These are phyloP conservation scores for Aquatica leii DNA, from an alignment of 2,888 invertebrate species.

Conservation along the genomic window DNA sequence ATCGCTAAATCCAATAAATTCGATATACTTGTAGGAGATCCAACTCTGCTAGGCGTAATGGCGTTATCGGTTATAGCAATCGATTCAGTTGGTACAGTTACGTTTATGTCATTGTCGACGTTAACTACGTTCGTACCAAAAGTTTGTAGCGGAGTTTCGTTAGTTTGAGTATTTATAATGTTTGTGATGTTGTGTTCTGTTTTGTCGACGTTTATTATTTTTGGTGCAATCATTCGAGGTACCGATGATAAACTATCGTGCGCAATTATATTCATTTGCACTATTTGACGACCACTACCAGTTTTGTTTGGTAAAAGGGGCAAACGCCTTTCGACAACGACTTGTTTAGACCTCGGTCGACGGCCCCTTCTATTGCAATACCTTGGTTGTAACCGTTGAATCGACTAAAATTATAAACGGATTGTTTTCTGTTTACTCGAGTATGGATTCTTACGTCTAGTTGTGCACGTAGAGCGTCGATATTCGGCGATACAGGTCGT, in stretches of 20 bases:
- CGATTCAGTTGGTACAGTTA: not conserved
- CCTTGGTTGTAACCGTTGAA: slow-evolving; percentile 56
- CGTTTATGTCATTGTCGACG: not conserved
- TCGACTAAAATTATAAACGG: slow-evolving; percentile 43
- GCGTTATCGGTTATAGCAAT: slow-evolving; percentile 44
- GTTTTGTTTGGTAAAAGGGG: slow-evolving; percentile 69
- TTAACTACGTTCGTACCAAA: not conserved
- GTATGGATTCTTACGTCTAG: slow-evolving; percentile 57
- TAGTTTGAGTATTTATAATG: slow-evolving; percentile 10
- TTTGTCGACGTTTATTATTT: slow-evolving; percentile 27
- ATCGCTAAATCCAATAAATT: slow-evolving; percentile 50
- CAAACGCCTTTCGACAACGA: slow-evolving; percentile 79
- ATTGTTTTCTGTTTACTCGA: too few relatives aligned
- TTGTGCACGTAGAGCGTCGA: slow-evolving; percentile 61
- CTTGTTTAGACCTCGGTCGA: slow-evolving; percentile 64
- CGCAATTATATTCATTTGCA: slow-evolving; percentile 60
- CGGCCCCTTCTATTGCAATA: slow-evolving; percentile 60
- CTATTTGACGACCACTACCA: slow-evolving; percentile 61
- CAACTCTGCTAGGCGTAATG: slow-evolving; percentile 44
- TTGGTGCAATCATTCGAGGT: slow-evolving; percentile 27
- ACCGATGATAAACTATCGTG: slow-evolving; percentile 43
- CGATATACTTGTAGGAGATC: slow-evolving; percentile 51
- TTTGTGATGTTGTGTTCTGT: slow-evolving; percentile 24
- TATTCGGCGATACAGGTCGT: slow-evolving; percentile 44
- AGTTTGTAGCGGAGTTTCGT: not conserved